Evolutionary conservation across 2,797 vertebrate genomes (phyloP).

Genomic region (Helarctos malayanus): DNA sequence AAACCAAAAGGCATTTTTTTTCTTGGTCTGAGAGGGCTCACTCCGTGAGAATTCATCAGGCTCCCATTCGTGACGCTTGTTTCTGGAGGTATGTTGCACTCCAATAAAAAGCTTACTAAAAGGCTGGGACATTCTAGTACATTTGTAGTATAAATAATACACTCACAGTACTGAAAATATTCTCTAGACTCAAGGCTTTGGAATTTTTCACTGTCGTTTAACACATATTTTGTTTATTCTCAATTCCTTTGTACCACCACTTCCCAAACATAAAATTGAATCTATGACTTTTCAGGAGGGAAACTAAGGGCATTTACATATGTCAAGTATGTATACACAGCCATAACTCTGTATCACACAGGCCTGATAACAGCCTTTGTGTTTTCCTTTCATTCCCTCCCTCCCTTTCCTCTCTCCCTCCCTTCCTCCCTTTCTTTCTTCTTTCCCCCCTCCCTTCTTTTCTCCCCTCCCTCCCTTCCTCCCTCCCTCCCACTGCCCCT

Average conservation of each 20-base stretch:
- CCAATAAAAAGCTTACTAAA: not conserved
- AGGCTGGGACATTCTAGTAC: not conserved
- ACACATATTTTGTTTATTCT: constrained; percentile 31
- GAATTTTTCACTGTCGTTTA: constrained; percentile 46
- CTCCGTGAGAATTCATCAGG: constrained; percentile 11
- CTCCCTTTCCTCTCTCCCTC: not conserved
- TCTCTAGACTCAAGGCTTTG: not conserved
- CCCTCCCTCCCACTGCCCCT: too few species aligned
- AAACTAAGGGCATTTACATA: not conserved
- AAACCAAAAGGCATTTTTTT: constrained; percentile 43
- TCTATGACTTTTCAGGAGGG: not conserved
- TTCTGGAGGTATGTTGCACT: not conserved
- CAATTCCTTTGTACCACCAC: not conserved
- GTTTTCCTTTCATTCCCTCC: not conserved
- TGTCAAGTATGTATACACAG: not conserved
- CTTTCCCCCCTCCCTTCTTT: not conserved
- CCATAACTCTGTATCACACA: not conserved
- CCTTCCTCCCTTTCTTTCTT: not conserved
- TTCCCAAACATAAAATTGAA: not conserved
- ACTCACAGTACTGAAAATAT: not conserved
- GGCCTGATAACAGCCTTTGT: not conserved
- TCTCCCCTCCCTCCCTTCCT: too few species aligned
- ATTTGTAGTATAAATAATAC: not conserved
- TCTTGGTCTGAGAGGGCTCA: not conserved
- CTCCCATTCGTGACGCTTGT: not conserved